phyloP scores from a whole-genome alignment of 1,140 invertebrate genomes.

The Chymomyza costata region DNA sequence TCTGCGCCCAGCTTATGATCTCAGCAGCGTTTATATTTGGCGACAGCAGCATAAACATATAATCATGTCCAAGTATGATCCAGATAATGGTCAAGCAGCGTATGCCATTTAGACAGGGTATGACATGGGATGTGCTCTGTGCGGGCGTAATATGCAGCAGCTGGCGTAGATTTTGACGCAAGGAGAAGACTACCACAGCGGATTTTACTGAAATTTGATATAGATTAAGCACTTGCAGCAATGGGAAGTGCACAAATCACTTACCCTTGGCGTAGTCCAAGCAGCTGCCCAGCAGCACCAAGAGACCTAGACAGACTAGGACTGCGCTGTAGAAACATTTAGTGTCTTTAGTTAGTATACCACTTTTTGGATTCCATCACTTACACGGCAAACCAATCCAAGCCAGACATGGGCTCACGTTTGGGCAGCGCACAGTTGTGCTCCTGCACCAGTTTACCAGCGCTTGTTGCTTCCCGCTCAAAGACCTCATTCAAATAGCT shows the following conservation, averaged over 20 bases:
- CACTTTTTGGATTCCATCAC: conserved; percentile 14
- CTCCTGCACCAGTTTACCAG: conserved; percentile 40
- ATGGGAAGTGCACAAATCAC: neutral
- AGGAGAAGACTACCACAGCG: conserved; percentile 30
- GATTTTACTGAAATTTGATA: conserved; percentile 1
- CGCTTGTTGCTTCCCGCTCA: neutral
- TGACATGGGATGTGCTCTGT: conserved; percentile 30
- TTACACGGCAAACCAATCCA: conserved; percentile 63
- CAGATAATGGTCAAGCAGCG: conserved; percentile 80
- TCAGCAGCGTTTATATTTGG: conserved; percentile 40
- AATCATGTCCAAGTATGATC: conserved; percentile 81
- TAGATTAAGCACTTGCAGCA: neutral
- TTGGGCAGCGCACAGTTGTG: conserved; percentile 21
- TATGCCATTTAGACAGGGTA: conserved; percentile 78
- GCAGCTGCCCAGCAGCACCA: conserved; percentile 38
- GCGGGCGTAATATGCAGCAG: conserved; percentile 17
- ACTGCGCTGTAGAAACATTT: conserved; percentile 17
- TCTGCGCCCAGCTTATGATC: conserved; percentile 66
- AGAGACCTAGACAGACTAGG: conserved; percentile 13
- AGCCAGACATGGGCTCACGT: conserved; percentile 12
- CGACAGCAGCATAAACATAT: conserved; percentile 50
- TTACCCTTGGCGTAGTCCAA: conserved; percentile 42
- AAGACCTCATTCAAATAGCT: conserved; percentile 31
- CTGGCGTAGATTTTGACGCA: conserved; percentile 44
- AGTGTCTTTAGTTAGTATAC: neutral